phyloP scores from a whole-genome alignment of 2,888 invertebrate species.

The Sepioteuthis lessoniana region DNA sequence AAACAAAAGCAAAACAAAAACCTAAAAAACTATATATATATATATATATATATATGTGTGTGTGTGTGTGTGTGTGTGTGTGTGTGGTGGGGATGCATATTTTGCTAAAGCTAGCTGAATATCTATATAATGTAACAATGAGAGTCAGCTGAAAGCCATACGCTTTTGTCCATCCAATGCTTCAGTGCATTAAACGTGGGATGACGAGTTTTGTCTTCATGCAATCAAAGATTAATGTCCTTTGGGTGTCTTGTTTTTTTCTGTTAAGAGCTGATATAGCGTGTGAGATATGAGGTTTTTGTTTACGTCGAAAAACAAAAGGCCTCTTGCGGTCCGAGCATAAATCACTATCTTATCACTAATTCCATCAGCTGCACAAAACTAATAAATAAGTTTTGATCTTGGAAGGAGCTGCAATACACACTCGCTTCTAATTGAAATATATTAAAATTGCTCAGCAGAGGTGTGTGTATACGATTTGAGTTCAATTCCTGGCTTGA shows the following conservation, averaged over 20 bases:
- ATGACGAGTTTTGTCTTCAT: background rate
- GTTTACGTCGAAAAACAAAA: background rate
- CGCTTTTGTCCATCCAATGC: background rate
- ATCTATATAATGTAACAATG: background rate
- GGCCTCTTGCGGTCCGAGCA: background rate
- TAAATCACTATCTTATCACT: background rate
- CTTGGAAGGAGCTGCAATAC: background rate
- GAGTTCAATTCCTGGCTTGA: too few species aligned
- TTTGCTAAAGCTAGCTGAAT: background rate
- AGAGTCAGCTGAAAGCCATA: background rate
- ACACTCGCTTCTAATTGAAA: background rate
- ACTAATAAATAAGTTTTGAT: background rate
- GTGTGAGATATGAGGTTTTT: background rate
- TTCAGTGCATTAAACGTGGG: background rate
- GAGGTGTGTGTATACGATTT: too few species aligned
- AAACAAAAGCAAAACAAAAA: too few species aligned
- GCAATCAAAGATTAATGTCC: background rate
- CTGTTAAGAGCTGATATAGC: background rate
- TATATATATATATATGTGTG: too few species aligned
- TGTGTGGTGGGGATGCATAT: too few species aligned
- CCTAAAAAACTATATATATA: too few species aligned
- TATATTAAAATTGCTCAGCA: too few species aligned
- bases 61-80: too few species aligned
- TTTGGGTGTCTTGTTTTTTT: background rate
- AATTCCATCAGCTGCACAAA: background rate